Conservation (phyloP, 2,113 vertebrate species). For the Bubo scandiacus region DNA sequence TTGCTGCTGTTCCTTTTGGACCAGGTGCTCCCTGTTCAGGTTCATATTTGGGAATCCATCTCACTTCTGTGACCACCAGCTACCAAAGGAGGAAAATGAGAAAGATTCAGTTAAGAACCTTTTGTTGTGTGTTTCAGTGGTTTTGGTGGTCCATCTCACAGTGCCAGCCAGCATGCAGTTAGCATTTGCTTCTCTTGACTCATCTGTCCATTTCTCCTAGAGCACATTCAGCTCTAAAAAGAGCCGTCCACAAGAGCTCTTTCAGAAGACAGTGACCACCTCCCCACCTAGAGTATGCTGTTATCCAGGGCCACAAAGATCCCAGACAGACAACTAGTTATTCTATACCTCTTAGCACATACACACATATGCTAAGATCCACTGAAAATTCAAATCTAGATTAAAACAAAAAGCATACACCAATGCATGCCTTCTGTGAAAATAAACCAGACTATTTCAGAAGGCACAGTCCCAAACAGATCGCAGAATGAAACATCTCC, state of each 20-base stretch:
- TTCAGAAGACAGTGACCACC: background rate
- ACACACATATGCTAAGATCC: background rate
- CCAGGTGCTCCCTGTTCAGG: slow-evolving; percentile 69
- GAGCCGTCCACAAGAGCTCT: background rate
- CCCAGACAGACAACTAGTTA: background rate
- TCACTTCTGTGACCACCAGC: background rate
- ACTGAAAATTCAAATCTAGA: background rate
- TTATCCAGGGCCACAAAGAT: background rate
- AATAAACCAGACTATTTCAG: background rate
- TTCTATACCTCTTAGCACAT: background rate
- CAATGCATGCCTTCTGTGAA: background rate
- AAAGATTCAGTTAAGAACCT: background rate
- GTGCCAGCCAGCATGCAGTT: background rate
- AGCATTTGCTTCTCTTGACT: background rate
- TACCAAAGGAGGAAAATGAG: background rate
- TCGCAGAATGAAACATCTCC: background rate
- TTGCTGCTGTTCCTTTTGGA: slow-evolving; percentile 76
- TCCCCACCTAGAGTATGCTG: background rate
- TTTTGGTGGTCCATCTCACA: background rate
- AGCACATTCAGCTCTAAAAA: background rate
- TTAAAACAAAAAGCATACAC: background rate
- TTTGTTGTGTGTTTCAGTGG: background rate
- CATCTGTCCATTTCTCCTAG: background rate
- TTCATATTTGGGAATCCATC: background rate
- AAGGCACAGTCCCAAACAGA: background rate